Evolutionary conservation across 2,888 invertebrate genomes (phyloP).

Genomic region (Polydesmus complanatus): DNA sequence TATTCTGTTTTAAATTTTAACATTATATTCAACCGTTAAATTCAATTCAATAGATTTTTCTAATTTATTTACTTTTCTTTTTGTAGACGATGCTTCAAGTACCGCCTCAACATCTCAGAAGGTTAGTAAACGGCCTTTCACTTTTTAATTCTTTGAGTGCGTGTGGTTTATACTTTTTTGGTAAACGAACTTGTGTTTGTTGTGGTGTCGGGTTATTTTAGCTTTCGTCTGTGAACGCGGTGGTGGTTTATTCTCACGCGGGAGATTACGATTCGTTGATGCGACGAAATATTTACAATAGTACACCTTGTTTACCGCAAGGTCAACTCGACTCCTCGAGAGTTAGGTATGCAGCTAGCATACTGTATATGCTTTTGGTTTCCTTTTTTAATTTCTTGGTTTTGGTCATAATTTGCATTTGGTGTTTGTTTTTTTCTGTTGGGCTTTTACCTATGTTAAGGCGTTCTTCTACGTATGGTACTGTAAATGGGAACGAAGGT

Average conservation of each 20-base stretch:
- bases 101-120: conserved; percentile 43
- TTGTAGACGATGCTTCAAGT: conserved; percentile 45
- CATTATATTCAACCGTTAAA: neutral
- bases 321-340: conserved; percentile 1
- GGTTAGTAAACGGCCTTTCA: conserved; percentile 30
- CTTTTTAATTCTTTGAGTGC: neutral
- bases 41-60: neutral
- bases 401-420: conserved; percentile 12
- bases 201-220: neutral
- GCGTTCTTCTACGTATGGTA: neutral
- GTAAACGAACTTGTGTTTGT: neutral
- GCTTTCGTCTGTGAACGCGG: conserved; percentile 2
- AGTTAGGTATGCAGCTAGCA: too few species aligned
- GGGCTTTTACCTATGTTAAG: neutral
- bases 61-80: conserved; percentile 4
- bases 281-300: neutral
- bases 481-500: neutral
- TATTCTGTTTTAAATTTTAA: too few species aligned
- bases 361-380: too few species aligned
- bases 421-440: conserved; percentile 4
- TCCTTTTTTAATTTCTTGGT: conserved; percentile 2
- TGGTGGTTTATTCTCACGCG: conserved; percentile 3
- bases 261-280: neutral
- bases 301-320: conserved; percentile 7
- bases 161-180: neutral